These are phyloP conservation scores for Ptychadena robeensis DNA, from an alignment of 2,797 vertebrate genomes.

Conservation along the genomic window DNA sequence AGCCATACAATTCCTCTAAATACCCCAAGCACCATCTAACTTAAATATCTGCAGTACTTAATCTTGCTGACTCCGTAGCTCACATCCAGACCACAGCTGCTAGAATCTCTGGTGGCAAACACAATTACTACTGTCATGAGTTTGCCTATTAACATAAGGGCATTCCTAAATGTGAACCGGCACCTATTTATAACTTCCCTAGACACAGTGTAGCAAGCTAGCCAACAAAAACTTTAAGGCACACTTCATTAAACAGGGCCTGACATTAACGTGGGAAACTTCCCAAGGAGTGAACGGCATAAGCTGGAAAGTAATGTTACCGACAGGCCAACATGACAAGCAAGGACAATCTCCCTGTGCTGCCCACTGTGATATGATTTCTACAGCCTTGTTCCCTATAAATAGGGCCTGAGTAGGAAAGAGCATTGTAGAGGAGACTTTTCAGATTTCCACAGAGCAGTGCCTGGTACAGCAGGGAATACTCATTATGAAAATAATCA, in stretches of 20 bases:
- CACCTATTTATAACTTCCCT: conserved; percentile 65
- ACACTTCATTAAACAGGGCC: conserved; percentile 67
- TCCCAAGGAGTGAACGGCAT: conserved; percentile 61
- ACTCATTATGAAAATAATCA: background rate
- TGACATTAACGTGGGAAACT: conserved; percentile 64
- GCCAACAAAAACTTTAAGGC: conserved; percentile 63
- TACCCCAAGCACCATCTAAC: conserved; percentile 58
- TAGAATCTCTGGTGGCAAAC: conserved; percentile 63
- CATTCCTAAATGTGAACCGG: conserved; percentile 64
- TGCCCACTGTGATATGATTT: conserved; percentile 60
- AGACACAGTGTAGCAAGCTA: conserved; percentile 58
- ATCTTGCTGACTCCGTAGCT: conserved; percentile 61
- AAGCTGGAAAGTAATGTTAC: conserved; percentile 66
- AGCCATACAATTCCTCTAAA: background rate
- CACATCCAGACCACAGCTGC: conserved; percentile 59
- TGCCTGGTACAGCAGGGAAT: background rate
- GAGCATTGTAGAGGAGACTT: background rate
- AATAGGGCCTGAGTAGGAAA: background rate
- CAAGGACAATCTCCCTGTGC: conserved; percentile 60
- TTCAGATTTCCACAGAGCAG: background rate
- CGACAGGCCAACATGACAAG: conserved; percentile 60
- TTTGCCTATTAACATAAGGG: conserved; percentile 65
- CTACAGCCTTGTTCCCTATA: background rate
- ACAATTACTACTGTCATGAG: conserved; percentile 55
- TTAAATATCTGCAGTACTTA: conserved; percentile 56